Evolutionary conservation across 2,888 invertebrate genomes (phyloP), one percentile per base, ranked within the genome.

Genomic region (Xanthia icteritia): DNA sequence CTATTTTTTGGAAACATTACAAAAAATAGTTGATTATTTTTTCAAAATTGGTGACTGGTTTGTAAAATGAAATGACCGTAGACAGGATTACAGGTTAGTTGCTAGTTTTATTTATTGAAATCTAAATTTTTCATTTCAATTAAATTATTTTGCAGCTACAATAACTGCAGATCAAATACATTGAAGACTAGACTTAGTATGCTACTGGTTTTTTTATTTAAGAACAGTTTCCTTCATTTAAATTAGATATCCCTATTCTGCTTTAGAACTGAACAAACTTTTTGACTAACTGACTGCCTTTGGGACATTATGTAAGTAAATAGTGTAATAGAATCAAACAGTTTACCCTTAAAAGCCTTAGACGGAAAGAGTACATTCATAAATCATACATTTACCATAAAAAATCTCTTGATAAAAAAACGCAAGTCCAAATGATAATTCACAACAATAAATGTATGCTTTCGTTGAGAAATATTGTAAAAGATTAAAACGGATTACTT

Each of bases 401-500:
- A 42, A 61, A 6, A 42, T 31, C 1, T 15, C 9, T 42, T 54
- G 20, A 31, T 17, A 5, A 31, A 45, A 42, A 4, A 51, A 42
- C 13, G n/a, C 0, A 27, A 13, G 9, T 1, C 2, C 13, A 27
- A 31, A n/a, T 8, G 1, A 48, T 51, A 36, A 67, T n/a, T 39
- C 23, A 39, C 11, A 69, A 58, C n/a, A 51, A 63, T 20, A 23
- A 42, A 63, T 31, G 5, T n/a, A 20, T 5, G 6, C 36, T 23
- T 67, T 67, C 20, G 48, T 69, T 31, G 51, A 65, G 5, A 31
- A 58, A 36, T 31, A 15, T 51, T 9, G n/a, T 64, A 60, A 66
- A 48, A 67, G 39, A 81, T 81, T 45, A 69, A 69, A 70, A 39
- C 1, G 6, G 39, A 66, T 70, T 61, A 51, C 42, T 64, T n/a